A percentile compares a stretch with the other conserved stretches of the same genome.
phyloP scores from a whole-genome alignment of 2,113 vertebrate genomes.

The Epinephelus cyanopodus region DNA sequence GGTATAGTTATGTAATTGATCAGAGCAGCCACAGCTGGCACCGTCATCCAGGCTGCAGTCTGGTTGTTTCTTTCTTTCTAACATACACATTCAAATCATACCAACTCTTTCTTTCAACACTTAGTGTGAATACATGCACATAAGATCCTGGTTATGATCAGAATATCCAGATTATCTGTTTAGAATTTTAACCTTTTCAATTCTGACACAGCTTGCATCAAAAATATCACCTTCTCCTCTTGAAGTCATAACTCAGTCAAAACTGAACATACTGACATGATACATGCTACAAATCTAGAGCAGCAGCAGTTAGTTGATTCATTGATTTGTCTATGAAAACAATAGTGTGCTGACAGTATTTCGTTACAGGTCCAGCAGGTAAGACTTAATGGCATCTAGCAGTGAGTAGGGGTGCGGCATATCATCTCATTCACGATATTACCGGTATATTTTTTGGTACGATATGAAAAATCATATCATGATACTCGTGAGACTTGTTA shows the following conservation, averaged over 20 bases:
- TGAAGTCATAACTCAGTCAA: not conserved
- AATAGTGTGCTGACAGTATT: too few relatives aligned
- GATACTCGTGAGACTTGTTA: too few relatives aligned
- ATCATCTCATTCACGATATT: too few relatives aligned
- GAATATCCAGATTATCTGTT: not conserved
- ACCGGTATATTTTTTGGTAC: too few relatives aligned
- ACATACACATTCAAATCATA: not conserved
- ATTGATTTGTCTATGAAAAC: too few relatives aligned
- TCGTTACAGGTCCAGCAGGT: too few relatives aligned
- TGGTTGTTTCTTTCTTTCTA: not conserved
- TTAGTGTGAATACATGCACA: not conserved
- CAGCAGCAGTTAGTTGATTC: not conserved
- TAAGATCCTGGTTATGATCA: fast-evolving
- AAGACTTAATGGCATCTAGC: too few relatives aligned
- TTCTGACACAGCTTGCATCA: not conserved
- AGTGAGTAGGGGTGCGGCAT: too few relatives aligned
- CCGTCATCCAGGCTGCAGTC: not conserved
- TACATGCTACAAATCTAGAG: too few relatives aligned
- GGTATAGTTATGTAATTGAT: not conserved
- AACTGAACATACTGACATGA: not conserved
- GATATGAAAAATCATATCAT: too few relatives aligned
- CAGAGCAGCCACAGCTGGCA: not conserved
- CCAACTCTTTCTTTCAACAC: not conserved
- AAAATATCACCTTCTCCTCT: not conserved
- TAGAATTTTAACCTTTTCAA: not conserved